phyloP scores from a whole-genome alignment of 2,797 vertebrate species.

The Acrossocheilus wenchowensis region DNA sequence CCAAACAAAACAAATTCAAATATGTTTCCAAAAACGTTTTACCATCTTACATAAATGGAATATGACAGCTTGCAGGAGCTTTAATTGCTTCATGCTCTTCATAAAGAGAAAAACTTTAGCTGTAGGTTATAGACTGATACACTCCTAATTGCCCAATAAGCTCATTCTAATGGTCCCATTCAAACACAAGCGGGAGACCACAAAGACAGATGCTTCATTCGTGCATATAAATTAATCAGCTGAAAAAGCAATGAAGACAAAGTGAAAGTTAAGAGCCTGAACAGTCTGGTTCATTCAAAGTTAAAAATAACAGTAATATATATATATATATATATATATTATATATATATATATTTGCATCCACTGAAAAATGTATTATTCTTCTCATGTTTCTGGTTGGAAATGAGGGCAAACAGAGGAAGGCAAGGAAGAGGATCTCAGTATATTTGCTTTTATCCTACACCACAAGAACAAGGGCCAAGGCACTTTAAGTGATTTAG shows the following conservation, averaged over 20 bases:
- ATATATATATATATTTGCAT: background rate
- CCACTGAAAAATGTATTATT: background rate
- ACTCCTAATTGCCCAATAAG: constrained; percentile 16
- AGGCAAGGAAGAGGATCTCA: constrained; percentile 8
- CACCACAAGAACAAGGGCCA: constrained; percentile 19
- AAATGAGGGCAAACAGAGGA: constrained; percentile 19
- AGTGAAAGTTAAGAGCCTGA: background rate
- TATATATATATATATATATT: no score
- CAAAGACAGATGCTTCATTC: background rate
- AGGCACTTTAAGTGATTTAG: constrained; percentile 44
- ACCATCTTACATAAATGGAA: background rate
- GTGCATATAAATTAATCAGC: background rate
- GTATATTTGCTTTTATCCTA: constrained; percentile 53
- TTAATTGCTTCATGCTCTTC: constrained; percentile 11
- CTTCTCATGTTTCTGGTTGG: background rate
- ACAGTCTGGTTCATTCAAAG: background rate
- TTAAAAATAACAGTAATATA: background rate
- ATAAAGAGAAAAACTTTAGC: background rate
- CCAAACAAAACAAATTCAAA: background rate
- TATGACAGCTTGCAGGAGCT: background rate
- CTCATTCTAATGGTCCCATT: background rate
- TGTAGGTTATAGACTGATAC: constrained; percentile 13
- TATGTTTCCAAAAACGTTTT: background rate
- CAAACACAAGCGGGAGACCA: constrained; percentile 10
- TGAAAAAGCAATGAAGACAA: background rate